phyloP scores from a whole-genome alignment of 2,888 invertebrate genomes.

The Zootermopsis nevadensis region DNA sequence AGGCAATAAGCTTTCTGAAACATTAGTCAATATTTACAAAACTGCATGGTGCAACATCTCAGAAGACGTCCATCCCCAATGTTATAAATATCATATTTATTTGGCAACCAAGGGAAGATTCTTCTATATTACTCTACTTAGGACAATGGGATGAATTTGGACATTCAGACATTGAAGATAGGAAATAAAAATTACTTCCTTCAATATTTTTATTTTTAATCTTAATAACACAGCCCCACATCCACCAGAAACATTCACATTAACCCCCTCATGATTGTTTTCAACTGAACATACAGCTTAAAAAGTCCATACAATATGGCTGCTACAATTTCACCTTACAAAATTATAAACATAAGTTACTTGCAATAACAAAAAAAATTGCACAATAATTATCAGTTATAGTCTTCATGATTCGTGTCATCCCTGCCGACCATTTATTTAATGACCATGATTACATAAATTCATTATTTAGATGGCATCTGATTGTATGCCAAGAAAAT shows the following conservation, averaged over 20 bases:
- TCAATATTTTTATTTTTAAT: conserved; percentile 53
- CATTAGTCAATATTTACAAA: too few relatives aligned
- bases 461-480: neutral
- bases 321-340: conserved; percentile 1
- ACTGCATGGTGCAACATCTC: too few relatives aligned
- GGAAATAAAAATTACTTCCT: conserved; percentile 33
- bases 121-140: too few relatives aligned
- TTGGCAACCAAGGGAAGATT: too few relatives aligned
- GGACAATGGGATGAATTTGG: too few relatives aligned
- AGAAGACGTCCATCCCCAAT: too few relatives aligned
- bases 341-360: conserved; percentile 42
- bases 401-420: conserved; percentile 49
- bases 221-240: conserved; percentile 53
- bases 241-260: conserved; percentile 49
- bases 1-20: too few relatives aligned
- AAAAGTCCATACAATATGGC: conserved; percentile 1
- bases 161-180: too few relatives aligned
- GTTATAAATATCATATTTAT: too few relatives aligned
- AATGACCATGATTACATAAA: conserved; percentile 10
- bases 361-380: conserved; percentile 36
- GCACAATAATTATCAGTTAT: conserved; percentile 50
- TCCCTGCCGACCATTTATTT: conserved; percentile 50
- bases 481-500: neutral
- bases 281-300: conserved; percentile 45
- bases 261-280: conserved; percentile 33